A percentile compares a stretch with the other conserved stretches of the same genome.
Evolutionary conservation across 2,888 invertebrate genomes (phyloP).

Genomic region (Watsonalla binaria): DNA sequence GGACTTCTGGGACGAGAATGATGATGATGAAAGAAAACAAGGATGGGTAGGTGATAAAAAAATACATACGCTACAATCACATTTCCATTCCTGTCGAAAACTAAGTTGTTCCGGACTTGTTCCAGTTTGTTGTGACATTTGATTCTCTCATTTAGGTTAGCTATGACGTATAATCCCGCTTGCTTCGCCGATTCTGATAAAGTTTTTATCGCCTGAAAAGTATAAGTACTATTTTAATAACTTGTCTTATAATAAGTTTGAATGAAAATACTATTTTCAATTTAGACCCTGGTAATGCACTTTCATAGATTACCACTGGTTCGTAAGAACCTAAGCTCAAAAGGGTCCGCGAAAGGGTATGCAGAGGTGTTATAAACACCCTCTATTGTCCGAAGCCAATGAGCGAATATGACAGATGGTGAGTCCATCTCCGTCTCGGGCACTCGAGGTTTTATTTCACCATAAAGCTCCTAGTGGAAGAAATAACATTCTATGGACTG

Average conservation of each 20-base stretch:
- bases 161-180: conserved; percentile 43
- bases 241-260: not conserved
- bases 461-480: too few relatives aligned
- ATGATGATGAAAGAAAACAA: not conserved
- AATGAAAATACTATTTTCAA: not conserved
- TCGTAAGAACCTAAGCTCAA: not conserved
- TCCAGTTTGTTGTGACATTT: conserved; percentile 35
- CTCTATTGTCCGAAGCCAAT: too few relatives aligned
- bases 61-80: conserved; percentile 55
- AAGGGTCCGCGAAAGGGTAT: too few relatives aligned
- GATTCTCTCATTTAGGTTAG: conserved; percentile 39
- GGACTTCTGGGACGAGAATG: too few relatives aligned
- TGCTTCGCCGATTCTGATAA: conserved; percentile 44
- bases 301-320: too few relatives aligned
- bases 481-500: too few relatives aligned
- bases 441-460: too few relatives aligned
- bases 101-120: conserved; percentile 44
- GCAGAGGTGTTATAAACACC: too few relatives aligned
- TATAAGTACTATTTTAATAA: conserved; percentile 3
- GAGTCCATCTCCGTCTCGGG: too few relatives aligned
- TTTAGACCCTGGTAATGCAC: not conserved
- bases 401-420: too few relatives aligned
- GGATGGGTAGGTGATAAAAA: too few relatives aligned
- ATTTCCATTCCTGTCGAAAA: conserved; percentile 52
- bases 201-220: conserved; percentile 38